Conservation (phyloP, 1,140 invertebrate genomes). For the Agrypnia vestita region DNA sequence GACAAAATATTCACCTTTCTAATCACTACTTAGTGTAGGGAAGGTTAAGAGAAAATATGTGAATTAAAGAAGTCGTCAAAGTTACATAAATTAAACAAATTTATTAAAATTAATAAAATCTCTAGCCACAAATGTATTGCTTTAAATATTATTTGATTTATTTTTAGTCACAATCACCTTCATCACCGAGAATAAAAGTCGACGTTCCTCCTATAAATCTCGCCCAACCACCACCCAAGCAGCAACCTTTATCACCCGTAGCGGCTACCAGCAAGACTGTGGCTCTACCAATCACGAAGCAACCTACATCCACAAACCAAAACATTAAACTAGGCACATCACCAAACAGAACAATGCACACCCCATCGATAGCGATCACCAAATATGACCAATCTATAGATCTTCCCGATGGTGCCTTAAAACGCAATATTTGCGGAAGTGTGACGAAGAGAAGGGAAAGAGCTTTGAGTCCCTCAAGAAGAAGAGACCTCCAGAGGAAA, state of each 20-base stretch:
- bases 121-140: no score
- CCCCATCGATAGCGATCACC: slow-evolving; percentile 71
- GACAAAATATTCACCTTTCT: no score
- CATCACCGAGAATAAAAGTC: slow-evolving; percentile 71
- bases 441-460: slow-evolving; percentile 71
- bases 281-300: slow-evolving; percentile 70
- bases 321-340: slow-evolving; percentile 63
- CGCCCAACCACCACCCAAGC: slow-evolving; percentile 43
- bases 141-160: not conserved
- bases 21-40: no score
- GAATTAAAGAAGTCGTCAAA: no score
- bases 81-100: no score
- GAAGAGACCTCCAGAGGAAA: slow-evolving; percentile 70
- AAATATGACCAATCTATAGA: slow-evolving; percentile 69
- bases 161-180: slow-evolving; percentile 66
- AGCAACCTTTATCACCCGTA: slow-evolving; percentile 45
- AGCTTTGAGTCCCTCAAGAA: slow-evolving; percentile 70
- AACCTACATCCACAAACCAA: slow-evolving; percentile 68
- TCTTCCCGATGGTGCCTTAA: slow-evolving; percentile 69
- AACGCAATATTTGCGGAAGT: slow-evolving; percentile 66
- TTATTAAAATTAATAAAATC: not conserved
- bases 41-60: no score
- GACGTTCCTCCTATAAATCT: slow-evolving; percentile 66
- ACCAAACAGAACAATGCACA: slow-evolving; percentile 53
- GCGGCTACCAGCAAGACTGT: slow-evolving; percentile 61